phyloP scores from a whole-genome alignment of 2,113 vertebrate species.

The Ptyas mucosa region DNA sequence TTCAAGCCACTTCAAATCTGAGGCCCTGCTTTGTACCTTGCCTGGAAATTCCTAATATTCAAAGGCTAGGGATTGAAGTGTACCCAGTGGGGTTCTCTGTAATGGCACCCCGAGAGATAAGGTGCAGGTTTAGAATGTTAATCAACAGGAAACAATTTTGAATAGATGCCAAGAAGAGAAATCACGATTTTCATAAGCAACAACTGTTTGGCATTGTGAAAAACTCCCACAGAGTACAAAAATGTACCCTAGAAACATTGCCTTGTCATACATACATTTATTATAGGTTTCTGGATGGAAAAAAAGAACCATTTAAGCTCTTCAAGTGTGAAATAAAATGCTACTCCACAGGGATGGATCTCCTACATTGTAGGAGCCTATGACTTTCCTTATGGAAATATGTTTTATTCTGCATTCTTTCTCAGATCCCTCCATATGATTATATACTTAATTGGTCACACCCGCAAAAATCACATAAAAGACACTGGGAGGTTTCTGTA shows the following conservation, averaged over 20 bases:
- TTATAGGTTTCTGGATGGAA: constrained; percentile 7
- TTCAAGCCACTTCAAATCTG: background rate
- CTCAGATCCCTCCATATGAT: background rate
- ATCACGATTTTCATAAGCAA: background rate
- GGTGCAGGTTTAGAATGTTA: background rate
- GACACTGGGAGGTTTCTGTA: background rate
- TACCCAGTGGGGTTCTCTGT: background rate
- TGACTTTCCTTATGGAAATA: background rate
- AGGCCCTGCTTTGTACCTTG: background rate
- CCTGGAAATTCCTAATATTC: background rate
- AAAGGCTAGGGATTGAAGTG: background rate
- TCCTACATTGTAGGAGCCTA: background rate
- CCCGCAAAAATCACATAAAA: constrained; percentile 1
- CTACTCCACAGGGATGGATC: background rate
- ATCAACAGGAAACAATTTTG: background rate
- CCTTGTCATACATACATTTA: background rate
- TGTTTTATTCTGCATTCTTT: constrained; percentile 4
- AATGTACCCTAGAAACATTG: background rate
- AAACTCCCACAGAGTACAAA: background rate
- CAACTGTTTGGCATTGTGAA: background rate
- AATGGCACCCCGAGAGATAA: background rate
- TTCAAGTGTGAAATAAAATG: constrained; percentile 14
- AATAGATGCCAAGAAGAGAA: background rate
- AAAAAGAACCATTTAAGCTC: background rate
- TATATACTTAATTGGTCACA: background rate